Percentiles rank a stretch among this genome's conserved stretches.
phyloP scores from a whole-genome alignment of 2,113 vertebrate genomes.

The Pitta sordida region DNA sequence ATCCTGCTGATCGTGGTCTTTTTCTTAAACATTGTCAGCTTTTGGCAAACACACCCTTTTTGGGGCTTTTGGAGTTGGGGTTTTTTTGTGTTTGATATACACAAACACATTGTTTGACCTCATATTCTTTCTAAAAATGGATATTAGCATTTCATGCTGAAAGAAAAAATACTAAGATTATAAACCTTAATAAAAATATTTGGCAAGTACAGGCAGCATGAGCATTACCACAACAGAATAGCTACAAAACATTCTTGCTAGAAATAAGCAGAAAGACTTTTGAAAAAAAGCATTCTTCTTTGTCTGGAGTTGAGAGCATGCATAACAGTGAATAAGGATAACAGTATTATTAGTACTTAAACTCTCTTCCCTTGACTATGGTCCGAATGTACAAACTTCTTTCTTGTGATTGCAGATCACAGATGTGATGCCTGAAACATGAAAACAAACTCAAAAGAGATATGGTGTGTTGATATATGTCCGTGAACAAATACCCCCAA shows the following conservation, averaged over 20 bases:
- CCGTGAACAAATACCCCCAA: neutral
- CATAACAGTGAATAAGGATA: neutral
- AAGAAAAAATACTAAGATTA: neutral
- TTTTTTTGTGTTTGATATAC: neutral
- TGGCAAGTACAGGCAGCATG: neutral
- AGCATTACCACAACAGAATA: neutral
- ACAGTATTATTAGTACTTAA: neutral
- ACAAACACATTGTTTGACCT: neutral
- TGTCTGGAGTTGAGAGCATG: neutral
- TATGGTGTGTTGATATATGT: accelerated
- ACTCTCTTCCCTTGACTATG: neutral
- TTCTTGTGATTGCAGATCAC: neutral
- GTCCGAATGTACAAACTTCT: neutral
- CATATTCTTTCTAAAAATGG: neutral
- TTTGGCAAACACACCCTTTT: neutral
- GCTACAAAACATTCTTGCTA: neutral
- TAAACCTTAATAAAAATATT: neutral
- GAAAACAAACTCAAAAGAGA: neutral
- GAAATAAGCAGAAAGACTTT: neutral
- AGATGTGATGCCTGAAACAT: neutral
- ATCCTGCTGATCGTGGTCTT: neutral
- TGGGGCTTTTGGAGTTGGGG: no score
- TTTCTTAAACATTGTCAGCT: neutral
- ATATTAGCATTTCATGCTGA: neutral
- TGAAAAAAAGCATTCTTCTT: neutral